Conservation (phyloP, 2,888 invertebrate species). For the Callyntrura guangdongensis region DNA sequence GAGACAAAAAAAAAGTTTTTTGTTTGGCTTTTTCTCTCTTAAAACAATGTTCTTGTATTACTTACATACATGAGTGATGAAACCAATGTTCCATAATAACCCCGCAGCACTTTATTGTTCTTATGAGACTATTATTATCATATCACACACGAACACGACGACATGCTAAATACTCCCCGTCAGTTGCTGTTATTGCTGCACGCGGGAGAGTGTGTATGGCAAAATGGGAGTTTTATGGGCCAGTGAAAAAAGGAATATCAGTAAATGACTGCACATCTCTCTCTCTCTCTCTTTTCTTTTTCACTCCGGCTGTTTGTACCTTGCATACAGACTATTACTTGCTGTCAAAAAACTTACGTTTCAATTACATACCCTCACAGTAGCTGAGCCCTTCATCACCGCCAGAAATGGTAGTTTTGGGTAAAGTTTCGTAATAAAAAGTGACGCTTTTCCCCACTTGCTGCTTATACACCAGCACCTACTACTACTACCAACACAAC, state of each 20-base stretch:
- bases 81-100: conserved; percentile 25
- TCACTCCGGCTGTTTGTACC: neutral
- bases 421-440: conserved; percentile 57
- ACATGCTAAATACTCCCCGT: neutral
- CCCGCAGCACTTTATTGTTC: too few relatives aligned
- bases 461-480: neutral
- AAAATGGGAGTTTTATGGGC: conserved; percentile 21
- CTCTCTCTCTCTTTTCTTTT: neutral
- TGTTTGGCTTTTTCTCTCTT: neutral
- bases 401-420: neutral
- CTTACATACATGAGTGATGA: conserved; percentile 9
- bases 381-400: neutral
- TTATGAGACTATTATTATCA: neutral
- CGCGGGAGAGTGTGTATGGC: neutral
- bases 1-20: neutral
- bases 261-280: neutral
- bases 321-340: neutral
- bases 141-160: neutral
- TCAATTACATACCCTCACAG: conserved; percentile 55
- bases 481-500: neutral
- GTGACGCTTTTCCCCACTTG: neutral
- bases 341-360: conserved; percentile 63
- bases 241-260: neutral
- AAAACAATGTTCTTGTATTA: neutral
- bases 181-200: neutral